These are phyloP conservation scores for Mycalesis mineus DNA, from an alignment of 2,888 invertebrate species.

Conservation along the genomic window DNA sequence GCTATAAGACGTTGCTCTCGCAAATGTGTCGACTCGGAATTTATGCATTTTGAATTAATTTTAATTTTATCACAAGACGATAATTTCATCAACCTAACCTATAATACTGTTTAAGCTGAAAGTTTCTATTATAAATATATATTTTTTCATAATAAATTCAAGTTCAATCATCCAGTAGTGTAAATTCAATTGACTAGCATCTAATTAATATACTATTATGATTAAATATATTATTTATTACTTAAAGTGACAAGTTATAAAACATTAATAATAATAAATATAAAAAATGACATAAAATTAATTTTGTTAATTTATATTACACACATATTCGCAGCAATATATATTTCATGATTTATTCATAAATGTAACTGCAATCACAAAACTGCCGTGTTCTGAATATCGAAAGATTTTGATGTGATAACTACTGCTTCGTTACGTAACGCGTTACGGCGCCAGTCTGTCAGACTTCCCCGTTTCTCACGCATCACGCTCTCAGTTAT, in stretches of 20 bases:
- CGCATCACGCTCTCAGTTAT: no score
- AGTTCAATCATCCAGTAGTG: slow-evolving; percentile 57
- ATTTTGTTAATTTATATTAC: not conserved
- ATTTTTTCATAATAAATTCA: slow-evolving; percentile 50
- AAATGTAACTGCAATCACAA: no score
- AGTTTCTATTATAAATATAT: slow-evolving; percentile 48
- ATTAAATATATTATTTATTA: slow-evolving; percentile 24
- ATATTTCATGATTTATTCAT: no score
- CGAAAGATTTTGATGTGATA: no score
- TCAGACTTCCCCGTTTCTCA: no score
- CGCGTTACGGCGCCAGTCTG: no score
- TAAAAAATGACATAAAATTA: slow-evolving; percentile 19
- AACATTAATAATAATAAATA: slow-evolving; percentile 13
- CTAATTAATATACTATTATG: slow-evolving; percentile 51
- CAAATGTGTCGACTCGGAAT: slow-evolving; percentile 36
- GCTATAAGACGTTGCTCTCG: no score
- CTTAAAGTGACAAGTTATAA: slow-evolving; percentile 16
- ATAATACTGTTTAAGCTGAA: slow-evolving; percentile 72
- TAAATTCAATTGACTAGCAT: slow-evolving; percentile 74
- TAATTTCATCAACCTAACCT: slow-evolving; percentile 67
- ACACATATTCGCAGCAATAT: no score
- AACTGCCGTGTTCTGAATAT: no score
- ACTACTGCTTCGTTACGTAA: no score
- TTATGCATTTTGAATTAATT: slow-evolving; percentile 46
- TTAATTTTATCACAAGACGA: slow-evolving; percentile 54